Percentiles rank a stretch among this genome's conserved stretches.
Conservation (phyloP, 2,888 invertebrate genomes). For the Dyspetes luteomarginatus region DNA sequence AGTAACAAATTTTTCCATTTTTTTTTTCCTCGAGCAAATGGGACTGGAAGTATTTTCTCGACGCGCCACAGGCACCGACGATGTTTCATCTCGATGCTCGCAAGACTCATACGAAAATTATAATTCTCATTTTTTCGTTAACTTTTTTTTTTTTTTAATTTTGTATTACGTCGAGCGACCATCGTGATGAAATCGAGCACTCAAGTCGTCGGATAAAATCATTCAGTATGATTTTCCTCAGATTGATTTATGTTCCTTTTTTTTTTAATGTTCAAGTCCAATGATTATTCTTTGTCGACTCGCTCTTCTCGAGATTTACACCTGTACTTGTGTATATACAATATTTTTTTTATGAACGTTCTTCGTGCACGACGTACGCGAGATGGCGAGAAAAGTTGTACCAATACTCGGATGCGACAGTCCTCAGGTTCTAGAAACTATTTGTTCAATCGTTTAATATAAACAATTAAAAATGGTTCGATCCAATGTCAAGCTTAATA, state of each 20-base stretch:
- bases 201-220: slow-evolving; percentile 47
- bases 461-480: too few relatives aligned
- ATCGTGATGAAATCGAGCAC: slow-evolving; percentile 15
- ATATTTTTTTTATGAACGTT: slow-evolving; percentile 28
- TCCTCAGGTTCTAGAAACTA: too few relatives aligned
- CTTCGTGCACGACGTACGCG: slow-evolving; percentile 24
- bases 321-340: slow-evolving; percentile 20
- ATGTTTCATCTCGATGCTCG: slow-evolving; percentile 54
- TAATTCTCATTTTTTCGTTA: not conserved
- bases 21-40: slow-evolving; percentile 9
- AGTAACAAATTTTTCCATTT: slow-evolving; percentile 3
- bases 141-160: not conserved
- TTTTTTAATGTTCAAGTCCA: slow-evolving; percentile 35
- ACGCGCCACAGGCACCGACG: slow-evolving; percentile 50
- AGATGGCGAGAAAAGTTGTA: not conserved
- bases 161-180: not conserved
- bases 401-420: too few relatives aligned
- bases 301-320: slow-evolving; percentile 57
- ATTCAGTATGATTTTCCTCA: slow-evolving; percentile 61
- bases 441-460: too few relatives aligned
- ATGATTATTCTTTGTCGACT: slow-evolving; percentile 45
- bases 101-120: not conserved
- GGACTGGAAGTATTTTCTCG: slow-evolving; percentile 54
- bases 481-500: too few relatives aligned
- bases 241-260: slow-evolving; percentile 38